These are phyloP conservation scores for Drosophila sucinea DNA, from an alignment of 1,140 invertebrate genomes.

Conservation along the genomic window DNA sequence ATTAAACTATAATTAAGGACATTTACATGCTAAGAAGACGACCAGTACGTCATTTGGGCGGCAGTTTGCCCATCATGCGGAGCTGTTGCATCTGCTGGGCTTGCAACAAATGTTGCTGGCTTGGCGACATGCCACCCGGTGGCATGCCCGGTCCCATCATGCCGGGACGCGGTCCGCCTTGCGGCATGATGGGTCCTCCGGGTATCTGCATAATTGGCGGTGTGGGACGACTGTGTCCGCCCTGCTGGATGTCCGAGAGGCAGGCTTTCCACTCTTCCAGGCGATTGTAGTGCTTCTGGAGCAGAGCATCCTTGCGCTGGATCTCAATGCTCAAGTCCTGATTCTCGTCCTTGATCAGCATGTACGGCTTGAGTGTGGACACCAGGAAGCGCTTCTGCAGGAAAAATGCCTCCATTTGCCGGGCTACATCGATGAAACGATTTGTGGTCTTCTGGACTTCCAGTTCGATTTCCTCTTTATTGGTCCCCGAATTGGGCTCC, in stretches of 20 bases:
- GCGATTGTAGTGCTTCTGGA: slow-evolving; percentile 95
- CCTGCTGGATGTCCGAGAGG: slow-evolving; percentile 87
- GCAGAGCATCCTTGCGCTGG: slow-evolving; percentile 92
- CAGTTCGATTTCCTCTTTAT: slow-evolving; percentile 92
- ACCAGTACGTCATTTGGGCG: slow-evolving; percentile 51
- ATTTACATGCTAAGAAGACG: slow-evolving; percentile 33
- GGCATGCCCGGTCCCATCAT: slow-evolving; percentile 59
- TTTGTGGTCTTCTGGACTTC: slow-evolving; percentile 94
- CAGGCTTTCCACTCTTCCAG: slow-evolving; percentile 94
- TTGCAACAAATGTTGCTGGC: slow-evolving; percentile 67
- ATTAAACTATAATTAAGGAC: slow-evolving; percentile 18
- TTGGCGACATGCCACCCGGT: slow-evolving; percentile 52
- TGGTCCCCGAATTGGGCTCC: slow-evolving; percentile 88
- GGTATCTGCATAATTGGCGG: slow-evolving; percentile 53
- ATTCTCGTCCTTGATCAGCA: slow-evolving; percentile 96
- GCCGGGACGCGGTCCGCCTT: slow-evolving; percentile 53
- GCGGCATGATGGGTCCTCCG: slow-evolving; percentile 38
- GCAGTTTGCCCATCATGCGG: slow-evolving; percentile 78
- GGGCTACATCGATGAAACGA: slow-evolving; percentile 93
- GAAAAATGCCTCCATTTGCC: slow-evolving; percentile 97
- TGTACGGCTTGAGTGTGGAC: slow-evolving; percentile 95
- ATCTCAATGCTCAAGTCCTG: slow-evolving; percentile 92
- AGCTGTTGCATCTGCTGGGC: slow-evolving; percentile 85
- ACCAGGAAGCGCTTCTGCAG: slow-evolving; percentile 95
- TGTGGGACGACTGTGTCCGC: slow-evolving; percentile 65